Conservation (phyloP, 2,113 vertebrate genomes). For the Pao palembangensis region DNA sequence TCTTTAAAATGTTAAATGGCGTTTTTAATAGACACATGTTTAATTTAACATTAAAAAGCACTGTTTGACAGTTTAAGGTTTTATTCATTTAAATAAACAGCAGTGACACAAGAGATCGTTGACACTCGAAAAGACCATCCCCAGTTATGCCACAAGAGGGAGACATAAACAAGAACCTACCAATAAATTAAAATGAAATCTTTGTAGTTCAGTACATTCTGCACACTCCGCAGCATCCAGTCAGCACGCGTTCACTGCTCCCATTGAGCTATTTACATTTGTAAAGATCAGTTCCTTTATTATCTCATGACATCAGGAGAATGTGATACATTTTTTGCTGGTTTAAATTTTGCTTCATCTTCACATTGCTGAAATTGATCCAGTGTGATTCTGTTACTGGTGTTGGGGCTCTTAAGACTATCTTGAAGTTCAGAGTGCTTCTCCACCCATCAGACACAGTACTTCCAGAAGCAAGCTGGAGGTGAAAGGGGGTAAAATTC, state of each 20-base stretch:
- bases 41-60: not conserved
- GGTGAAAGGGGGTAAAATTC: slow-evolving; percentile 4
- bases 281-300: not conserved
- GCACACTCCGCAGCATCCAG: slow-evolving; percentile 2
- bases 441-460: slow-evolving; percentile 69
- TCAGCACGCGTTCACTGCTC: slow-evolving; percentile 34
- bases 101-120: not conserved
- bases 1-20: too few relatives aligned
- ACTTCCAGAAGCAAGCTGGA: slow-evolving; percentile 79
- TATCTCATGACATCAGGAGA: not conserved
- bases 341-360: slow-evolving; percentile 30
- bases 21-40: too few relatives aligned
- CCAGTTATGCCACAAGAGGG: slow-evolving; percentile 34
- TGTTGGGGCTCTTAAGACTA: slow-evolving; percentile 64
- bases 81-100: slow-evolving; percentile 49
- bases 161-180: slow-evolving; percentile 36
- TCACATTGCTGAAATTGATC: slow-evolving; percentile 53
- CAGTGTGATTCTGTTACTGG: slow-evolving; percentile 42
- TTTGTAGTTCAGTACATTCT: slow-evolving; percentile 16
- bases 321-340: slow-evolving; percentile 28
- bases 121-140: slow-evolving; percentile 13
- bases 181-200: not conserved
- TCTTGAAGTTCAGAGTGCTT: slow-evolving; percentile 58
- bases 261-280: slow-evolving; percentile 46
- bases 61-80: slow-evolving; percentile 22